Conservation (phyloP, 2,797 vertebrate species). For the Melanotaenia boesemani region DNA sequence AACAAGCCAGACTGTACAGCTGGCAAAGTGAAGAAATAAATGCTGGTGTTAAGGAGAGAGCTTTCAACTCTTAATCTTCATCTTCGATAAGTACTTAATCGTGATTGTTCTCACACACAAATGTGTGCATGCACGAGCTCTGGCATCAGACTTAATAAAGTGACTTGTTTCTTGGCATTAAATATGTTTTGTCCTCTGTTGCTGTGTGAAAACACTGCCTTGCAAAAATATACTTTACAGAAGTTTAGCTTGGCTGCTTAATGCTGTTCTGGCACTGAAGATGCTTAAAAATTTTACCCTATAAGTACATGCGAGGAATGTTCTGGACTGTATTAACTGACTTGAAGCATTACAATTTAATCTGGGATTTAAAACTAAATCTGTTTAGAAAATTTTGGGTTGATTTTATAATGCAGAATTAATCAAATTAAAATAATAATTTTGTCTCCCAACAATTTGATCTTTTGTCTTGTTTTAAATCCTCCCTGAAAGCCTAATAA, state of each 20-base stretch:
- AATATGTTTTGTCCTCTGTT: slow-evolving; percentile 41
- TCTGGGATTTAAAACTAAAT: slow-evolving; percentile 10
- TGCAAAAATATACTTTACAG: slow-evolving; percentile 35
- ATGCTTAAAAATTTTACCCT: slow-evolving; percentile 6
- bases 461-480: neutral
- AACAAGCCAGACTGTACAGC: slow-evolving; percentile 2
- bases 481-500: neutral
- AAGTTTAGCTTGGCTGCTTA: slow-evolving; percentile 43
- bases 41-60: neutral
- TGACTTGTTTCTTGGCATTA: slow-evolving; percentile 34
- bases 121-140: neutral
- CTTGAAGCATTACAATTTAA: slow-evolving; percentile 54
- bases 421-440: neutral
- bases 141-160: slow-evolving; percentile 33
- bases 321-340: slow-evolving; percentile 26
- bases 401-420: neutral
- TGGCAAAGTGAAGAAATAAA: slow-evolving; percentile 14
- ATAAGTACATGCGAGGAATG: slow-evolving; percentile 47
- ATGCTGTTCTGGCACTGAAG: slow-evolving; percentile 43
- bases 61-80: neutral
- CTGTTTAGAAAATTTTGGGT: neutral
- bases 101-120: slow-evolving; percentile 11
- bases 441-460: neutral
- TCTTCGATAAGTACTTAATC: slow-evolving; percentile 10
- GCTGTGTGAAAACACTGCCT: slow-evolving; percentile 12